A percentile compares a stretch with the other conserved stretches of the same genome.
Evolutionary conservation across 2,113 vertebrate species (phyloP).

Genomic region (Micronycteris hirsuta): DNA sequence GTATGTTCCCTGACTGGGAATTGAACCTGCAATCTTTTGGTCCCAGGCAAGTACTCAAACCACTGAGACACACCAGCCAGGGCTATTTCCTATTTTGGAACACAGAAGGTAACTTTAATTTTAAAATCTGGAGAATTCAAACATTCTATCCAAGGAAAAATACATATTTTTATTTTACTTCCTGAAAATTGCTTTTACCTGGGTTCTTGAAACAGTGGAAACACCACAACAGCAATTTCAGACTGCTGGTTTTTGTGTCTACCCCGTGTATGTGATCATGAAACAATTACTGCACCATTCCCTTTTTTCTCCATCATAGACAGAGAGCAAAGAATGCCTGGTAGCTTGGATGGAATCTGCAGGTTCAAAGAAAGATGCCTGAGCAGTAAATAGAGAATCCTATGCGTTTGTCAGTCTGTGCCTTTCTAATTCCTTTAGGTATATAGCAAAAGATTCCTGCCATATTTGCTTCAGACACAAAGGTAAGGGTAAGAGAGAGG

Average conservation of each 20-base stretch:
- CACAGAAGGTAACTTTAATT: slow-evolving; percentile 1
- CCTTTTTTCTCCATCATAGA: neutral
- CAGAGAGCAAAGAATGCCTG: neutral
- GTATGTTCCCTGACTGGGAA: no score
- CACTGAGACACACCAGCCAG: no score
- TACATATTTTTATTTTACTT: slow-evolving; percentile 31
- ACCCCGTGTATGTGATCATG: neutral
- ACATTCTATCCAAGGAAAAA: slow-evolving; percentile 1
- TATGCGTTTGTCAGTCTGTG: neutral
- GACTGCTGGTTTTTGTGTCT: neutral
- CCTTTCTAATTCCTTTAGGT: neutral
- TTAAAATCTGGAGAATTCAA: slow-evolving; percentile 36
- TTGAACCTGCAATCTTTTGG: no score
- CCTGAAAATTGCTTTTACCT: neutral
- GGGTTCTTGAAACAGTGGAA: neutral
- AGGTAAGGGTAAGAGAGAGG: neutral
- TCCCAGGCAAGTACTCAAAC: no score
- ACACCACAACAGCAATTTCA: neutral
- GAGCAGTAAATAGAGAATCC: neutral
- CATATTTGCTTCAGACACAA: slow-evolving; percentile 2
- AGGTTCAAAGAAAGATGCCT: slow-evolving; percentile 19
- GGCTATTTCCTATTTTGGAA: neutral
- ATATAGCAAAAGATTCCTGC: neutral
- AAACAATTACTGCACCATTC: neutral
- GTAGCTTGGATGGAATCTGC: neutral